phyloP scores from a whole-genome alignment of 2,797 vertebrate species.

The Platyrinchus mystaceus region DNA sequence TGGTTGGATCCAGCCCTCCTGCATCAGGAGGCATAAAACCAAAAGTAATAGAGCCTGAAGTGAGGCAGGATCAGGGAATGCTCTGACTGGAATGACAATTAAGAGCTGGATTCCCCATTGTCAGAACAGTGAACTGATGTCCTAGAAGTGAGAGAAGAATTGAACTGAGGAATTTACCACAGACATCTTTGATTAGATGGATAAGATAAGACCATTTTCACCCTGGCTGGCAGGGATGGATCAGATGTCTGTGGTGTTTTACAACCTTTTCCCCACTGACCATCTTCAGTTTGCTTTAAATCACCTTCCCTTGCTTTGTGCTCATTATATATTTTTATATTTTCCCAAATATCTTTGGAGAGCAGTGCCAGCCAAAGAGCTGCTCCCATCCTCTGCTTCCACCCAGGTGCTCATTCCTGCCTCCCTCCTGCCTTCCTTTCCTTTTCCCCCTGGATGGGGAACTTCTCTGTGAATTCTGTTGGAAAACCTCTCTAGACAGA shows the following conservation, averaged over 20 bases:
- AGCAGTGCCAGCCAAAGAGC: background rate
- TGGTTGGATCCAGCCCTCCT: background rate
- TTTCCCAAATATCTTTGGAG: background rate
- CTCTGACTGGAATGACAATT: slow-evolving; percentile 30
- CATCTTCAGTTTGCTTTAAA: background rate
- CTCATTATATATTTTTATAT: background rate
- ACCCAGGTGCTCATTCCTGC: background rate
- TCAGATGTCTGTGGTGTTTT: background rate
- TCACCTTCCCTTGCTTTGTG: background rate
- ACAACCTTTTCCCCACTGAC: background rate
- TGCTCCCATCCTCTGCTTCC: background rate
- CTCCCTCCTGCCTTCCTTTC: background rate
- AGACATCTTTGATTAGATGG: background rate
- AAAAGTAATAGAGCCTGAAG: background rate
- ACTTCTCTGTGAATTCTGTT: background rate
- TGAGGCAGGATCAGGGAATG: background rate
- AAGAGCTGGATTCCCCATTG: slow-evolving; percentile 3
- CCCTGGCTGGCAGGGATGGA: background rate
- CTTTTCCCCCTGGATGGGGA: background rate
- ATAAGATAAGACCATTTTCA: background rate
- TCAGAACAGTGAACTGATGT: background rate
- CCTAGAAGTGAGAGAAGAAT: background rate
- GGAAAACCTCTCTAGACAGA: background rate
- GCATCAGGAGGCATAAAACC: background rate
- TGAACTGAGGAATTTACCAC: background rate